Percentiles rank a stretch among this genome's conserved stretches.
Conservation (phyloP, 2,888 invertebrate genomes). For the Scaptomyza polygonia region DNA sequence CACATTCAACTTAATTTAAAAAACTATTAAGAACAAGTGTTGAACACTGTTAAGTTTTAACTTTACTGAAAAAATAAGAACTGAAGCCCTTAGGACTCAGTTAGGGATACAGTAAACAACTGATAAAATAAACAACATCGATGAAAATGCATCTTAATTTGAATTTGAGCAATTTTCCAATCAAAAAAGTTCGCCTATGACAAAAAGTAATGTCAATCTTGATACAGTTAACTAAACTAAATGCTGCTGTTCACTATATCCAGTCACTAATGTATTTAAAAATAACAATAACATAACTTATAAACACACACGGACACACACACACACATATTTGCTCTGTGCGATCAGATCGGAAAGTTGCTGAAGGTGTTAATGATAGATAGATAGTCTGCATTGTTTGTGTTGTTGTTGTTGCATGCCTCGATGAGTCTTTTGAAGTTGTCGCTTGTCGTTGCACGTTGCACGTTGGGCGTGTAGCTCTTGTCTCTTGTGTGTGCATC, state of each 20-base stretch:
- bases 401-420: constrained; percentile 13
- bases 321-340: not conserved
- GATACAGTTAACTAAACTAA: not conserved
- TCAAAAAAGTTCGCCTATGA: no score
- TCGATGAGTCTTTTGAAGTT: constrained; percentile 49
- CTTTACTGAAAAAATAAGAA: no score
- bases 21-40: constrained; percentile 5
- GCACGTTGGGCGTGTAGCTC: not conserved
- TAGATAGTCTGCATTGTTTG: constrained; percentile 17
- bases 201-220: no score
- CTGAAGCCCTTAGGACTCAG: no score
- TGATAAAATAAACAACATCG: no score
- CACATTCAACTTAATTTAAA: constrained; percentile 4
- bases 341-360: constrained; percentile 22
- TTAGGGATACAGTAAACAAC: no score
- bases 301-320: not conserved
- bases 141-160: no score
- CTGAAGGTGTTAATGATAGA: constrained; percentile 45
- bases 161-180: no score
- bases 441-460: constrained; percentile 16
- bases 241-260: not conserved
- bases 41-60: not conserved
- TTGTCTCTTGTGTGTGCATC: constrained; percentile 30
- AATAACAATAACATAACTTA: not conserved
- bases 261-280: not conserved